phyloP scores from a whole-genome alignment of 2,888 invertebrate species.

The Mantis religiosa region DNA sequence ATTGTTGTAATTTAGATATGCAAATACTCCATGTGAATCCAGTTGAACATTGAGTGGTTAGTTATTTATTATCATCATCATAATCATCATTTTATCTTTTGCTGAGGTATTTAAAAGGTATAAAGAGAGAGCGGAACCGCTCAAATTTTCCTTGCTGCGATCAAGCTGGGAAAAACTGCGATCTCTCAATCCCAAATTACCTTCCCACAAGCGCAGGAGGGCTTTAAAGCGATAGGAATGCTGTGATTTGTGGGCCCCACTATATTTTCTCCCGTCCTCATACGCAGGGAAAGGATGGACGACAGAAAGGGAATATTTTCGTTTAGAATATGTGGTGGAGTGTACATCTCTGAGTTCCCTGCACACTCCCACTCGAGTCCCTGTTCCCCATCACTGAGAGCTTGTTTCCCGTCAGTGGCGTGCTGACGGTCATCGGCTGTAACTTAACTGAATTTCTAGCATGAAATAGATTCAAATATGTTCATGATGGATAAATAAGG shows the following conservation, averaged over 20 bases:
- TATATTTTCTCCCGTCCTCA: not conserved
- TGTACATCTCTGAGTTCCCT: not conserved
- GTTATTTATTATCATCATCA: too few species aligned
- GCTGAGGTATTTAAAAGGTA: too few species aligned
- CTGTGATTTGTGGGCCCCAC: not conserved
- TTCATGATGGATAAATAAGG: too few species aligned
- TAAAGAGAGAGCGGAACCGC: too few species aligned
- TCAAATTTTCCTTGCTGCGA: not conserved
- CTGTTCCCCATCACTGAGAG: not conserved
- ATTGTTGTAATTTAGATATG: too few species aligned
- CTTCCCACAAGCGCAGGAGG: not conserved
- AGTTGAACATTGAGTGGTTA: too few species aligned
- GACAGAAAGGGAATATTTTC: not conserved
- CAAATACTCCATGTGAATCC: too few species aligned
- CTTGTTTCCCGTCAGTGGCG: not conserved
- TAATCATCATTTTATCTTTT: too few species aligned
- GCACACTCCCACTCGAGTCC: not conserved
- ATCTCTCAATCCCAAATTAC: not conserved
- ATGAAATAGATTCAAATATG: too few species aligned
- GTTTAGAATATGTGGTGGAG: not conserved
- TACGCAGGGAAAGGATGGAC: not conserved
- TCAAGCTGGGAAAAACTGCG: not conserved
- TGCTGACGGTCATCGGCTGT: too few species aligned
- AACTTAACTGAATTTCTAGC: too few species aligned
- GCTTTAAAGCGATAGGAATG: not conserved